Percentiles rank a stretch among this genome's conserved stretches.
Evolutionary conservation across 1,140 invertebrate species (phyloP).

Genomic region (Brachionus sp.): DNA sequence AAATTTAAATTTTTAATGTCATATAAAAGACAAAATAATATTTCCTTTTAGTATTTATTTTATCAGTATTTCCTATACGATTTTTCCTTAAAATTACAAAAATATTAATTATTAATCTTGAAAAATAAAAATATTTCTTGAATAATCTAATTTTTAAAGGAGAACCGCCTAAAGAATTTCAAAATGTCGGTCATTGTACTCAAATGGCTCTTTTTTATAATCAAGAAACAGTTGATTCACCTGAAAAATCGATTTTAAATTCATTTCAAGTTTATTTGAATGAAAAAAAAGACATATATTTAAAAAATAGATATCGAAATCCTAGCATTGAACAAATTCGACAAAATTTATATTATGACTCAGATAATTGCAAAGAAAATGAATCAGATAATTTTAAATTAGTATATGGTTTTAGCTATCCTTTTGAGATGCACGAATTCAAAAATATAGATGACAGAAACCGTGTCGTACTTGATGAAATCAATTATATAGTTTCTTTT

Average conservation of each 20-base stretch:
- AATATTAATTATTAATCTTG: too few relatives aligned
- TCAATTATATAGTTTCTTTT: slow-evolving; percentile 2
- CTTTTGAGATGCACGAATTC: background rate
- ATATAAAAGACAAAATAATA: too few relatives aligned
- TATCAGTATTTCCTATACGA: too few relatives aligned
- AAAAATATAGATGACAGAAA: background rate
- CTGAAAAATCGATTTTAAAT: background rate
- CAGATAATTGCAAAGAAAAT: background rate
- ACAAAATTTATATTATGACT: background rate
- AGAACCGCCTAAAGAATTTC: background rate
- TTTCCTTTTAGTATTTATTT: too few relatives aligned
- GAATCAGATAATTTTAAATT: background rate
- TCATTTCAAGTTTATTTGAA: background rate
- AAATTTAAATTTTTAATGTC: too few relatives aligned
- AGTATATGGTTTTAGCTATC: background rate
- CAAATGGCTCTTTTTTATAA: slow-evolving; percentile 39
- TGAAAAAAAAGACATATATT: slow-evolving; percentile 20
- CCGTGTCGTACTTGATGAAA: background rate
- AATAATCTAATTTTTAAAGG: background rate
- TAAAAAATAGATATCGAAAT: background rate
- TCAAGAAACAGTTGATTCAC: background rate
- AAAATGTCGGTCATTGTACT: slow-evolving; percentile 9
- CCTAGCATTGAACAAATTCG: background rate
- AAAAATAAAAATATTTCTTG: background rate
- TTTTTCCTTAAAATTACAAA: too few relatives aligned